phyloP scores from a whole-genome alignment of 1,140 invertebrate species.

The Hydropsyche tenuis region DNA sequence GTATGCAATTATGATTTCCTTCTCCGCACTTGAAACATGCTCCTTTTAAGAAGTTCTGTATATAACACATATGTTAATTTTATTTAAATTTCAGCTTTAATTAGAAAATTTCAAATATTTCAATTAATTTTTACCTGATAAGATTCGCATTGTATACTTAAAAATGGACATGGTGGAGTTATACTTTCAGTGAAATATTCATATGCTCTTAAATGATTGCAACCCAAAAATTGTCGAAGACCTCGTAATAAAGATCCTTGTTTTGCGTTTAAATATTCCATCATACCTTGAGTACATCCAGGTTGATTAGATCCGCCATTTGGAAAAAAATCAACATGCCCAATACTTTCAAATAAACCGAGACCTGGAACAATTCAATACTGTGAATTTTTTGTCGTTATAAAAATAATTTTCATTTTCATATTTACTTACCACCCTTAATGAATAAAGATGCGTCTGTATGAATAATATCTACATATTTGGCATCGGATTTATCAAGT shows the following conservation, averaged over 20 bases:
- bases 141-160: conserved; percentile 78
- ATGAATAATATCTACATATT: conserved; percentile 88
- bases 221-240: conserved; percentile 78
- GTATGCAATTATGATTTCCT: conserved; percentile 69
- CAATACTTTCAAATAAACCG: conserved; percentile 80
- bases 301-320: conserved; percentile 87
- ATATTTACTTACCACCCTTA: conserved; percentile 66
- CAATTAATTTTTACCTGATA: conserved; percentile 71
- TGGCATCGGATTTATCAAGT: conserved; percentile 83
- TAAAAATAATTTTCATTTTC: conserved; percentile 16
- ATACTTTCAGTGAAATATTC: conserved; percentile 89
- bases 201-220: conserved; percentile 85
- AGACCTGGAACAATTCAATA: conserved; percentile 62
- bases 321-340: conserved; percentile 90
- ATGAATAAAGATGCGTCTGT: conserved; percentile 85
- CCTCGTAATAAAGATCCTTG: conserved; percentile 68
- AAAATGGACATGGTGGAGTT: conserved; percentile 74
- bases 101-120: neutral
- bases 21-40: conserved; percentile 76
- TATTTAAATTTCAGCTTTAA: too few species aligned
- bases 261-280: conserved; percentile 71
- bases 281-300: conserved; percentile 77
- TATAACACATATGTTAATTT: conserved; percentile 2
- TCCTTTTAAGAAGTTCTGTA: conserved; percentile 72
- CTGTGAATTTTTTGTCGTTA: too few species aligned